phyloP scores from a whole-genome alignment of 2,888 invertebrate genomes.

The Lepidochitona cinerea region DNA sequence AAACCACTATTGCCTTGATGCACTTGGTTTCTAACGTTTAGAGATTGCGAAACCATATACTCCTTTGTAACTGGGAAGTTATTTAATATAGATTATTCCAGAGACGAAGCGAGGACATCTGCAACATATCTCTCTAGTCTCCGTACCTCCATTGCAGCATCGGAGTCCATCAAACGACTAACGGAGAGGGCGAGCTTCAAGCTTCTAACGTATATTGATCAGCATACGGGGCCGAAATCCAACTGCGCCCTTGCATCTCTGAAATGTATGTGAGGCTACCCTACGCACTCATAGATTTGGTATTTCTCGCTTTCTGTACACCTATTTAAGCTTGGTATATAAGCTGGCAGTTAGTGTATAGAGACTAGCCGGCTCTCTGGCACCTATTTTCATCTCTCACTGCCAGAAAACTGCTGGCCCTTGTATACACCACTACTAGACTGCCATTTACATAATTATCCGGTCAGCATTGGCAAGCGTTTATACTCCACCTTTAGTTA shows the following conservation, averaged over 20 bases:
- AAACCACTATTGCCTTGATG: too few relatives aligned
- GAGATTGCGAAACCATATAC: too few relatives aligned
- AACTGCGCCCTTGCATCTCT: neutral
- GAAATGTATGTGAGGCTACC: neutral
- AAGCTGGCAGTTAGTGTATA: too few relatives aligned
- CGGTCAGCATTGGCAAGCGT: neutral
- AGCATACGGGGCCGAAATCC: neutral
- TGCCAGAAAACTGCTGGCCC: too few relatives aligned
- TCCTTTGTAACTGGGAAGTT: too few relatives aligned
- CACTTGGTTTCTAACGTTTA: too few relatives aligned
- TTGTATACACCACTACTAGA: too few relatives aligned
- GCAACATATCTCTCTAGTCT: neutral
- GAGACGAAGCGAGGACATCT: neutral
- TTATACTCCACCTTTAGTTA: too few relatives aligned
- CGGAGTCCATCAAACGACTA: neutral
- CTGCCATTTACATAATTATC: conserved; percentile 9
- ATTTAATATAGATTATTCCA: too few relatives aligned
- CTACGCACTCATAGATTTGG: neutral
- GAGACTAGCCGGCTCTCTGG: too few relatives aligned
- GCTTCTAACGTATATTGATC: neutral
- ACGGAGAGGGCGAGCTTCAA: neutral
- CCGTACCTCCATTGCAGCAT: neutral
- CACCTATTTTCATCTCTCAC: too few relatives aligned
- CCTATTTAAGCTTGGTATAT: too few relatives aligned
- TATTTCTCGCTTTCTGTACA: neutral